These are phyloP conservation scores for Bolborhynchus lineola DNA, from an alignment of 2,113 vertebrate genomes.

Conservation along the genomic window DNA sequence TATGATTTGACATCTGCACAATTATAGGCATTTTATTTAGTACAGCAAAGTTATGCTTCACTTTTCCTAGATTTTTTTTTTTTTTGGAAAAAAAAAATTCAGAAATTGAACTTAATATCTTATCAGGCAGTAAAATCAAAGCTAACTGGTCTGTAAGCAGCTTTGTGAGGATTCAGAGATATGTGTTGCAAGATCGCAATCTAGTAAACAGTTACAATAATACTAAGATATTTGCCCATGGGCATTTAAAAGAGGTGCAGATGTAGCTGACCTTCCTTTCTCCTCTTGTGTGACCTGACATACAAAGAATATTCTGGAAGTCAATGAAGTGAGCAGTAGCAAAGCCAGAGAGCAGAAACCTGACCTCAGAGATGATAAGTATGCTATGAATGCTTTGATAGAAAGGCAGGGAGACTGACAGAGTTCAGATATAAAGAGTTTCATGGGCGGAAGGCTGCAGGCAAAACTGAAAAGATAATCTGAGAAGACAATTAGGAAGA, in stretches of 20 bases:
- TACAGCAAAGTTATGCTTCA: background rate
- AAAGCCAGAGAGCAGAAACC: background rate
- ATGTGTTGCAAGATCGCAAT: background rate
- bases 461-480: background rate
- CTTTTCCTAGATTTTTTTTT: background rate
- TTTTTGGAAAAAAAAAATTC: background rate
- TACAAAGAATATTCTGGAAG: conserved; percentile 10
- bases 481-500: background rate
- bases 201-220: background rate
- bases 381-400: background rate
- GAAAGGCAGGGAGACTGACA: background rate
- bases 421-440: background rate
- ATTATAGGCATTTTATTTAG: background rate
- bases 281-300: background rate
- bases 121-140: background rate
- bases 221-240: conserved; percentile 26
- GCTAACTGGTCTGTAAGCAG: background rate
- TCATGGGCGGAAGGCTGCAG: background rate
- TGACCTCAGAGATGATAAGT: conserved; percentile 1
- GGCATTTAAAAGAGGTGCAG: conserved; percentile 7
- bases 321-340: background rate
- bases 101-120: background rate
- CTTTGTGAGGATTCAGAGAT: accelerated
- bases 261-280: background rate
- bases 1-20: background rate